Evolutionary conservation across 2,888 invertebrate species (phyloP), one percentile per base, ranked within the genome.

Genomic region (Acrobasis consociella): DNA sequence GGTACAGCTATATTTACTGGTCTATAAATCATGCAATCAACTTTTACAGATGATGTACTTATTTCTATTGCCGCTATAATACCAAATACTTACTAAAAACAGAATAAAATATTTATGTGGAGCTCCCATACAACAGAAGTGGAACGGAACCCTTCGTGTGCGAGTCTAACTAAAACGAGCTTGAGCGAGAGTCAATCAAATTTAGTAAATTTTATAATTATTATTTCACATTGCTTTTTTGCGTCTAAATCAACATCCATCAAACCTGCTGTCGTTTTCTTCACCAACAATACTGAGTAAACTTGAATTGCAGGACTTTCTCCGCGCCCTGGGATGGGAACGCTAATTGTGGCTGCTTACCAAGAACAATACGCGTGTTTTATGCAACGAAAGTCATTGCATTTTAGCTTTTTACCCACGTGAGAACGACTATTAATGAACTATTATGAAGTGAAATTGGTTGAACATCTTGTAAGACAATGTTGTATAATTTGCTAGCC

Each of bases 381-480:
- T 87, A 87, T 86, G 87, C 83, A 89, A 89, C 66, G 87, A 87
- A 89, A 89, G 86, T 87, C 78, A 86, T 76, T 80, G 77, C 73
- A 77, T 67, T 72, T 71, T 74, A 69, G 74, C 64, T 69, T 70
- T 70, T 61, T 58, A 49, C 63, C 58, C 60, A 15, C 64, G 67
- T 66, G 70, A 49, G 67, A 66, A 37, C 39, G 15, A 55, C 39
- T 13, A 42, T 22, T 56, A 42, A 56, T 56, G 31, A 38, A 9
- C 42, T 46, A 56, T 56, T 56, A 56, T 56, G 42, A 17, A 42
- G 56, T 42, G 56, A 56, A 56, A 56, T 56, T 56, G 17, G 42
- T 46, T 17, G 55, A 56, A 22, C 31, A 31, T 31, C 31, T 31
- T 31, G 31, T 31, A 31, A 31, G 5, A 31, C 42, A 60, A 58